Evolutionary conservation across 2,888 invertebrate species (phyloP), one percentile per base, ranked within the genome.

Genomic region (Acronicta alni): DNA sequence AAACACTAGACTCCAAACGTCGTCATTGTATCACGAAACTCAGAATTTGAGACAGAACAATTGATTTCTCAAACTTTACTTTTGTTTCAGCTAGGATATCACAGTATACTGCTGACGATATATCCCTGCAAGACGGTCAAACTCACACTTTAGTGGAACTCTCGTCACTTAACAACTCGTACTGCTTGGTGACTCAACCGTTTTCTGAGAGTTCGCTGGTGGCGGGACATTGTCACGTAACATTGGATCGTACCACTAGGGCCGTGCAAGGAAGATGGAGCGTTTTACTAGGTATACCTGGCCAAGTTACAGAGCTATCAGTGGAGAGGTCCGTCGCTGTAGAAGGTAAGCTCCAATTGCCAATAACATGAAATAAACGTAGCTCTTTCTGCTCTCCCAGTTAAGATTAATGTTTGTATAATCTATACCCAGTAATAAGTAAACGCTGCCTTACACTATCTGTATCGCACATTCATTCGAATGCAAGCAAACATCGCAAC

Each of bases 221-320:
- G 2, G 77, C 92, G 2, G 93, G 93, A 0, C 89, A 92, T 18
- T 95, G 95, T 51, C 77, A 62, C 8, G 85, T 94, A 16, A 88
- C 85, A 0, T 64, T 94, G 16, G 88, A 90, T 15, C 85, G 88
- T 8, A 84, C 90, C 0, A 90, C 90, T 0, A 85, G 93, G 65
- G 91, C 92, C 0, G 87, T 93, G 1, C 90, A 93, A 62, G 95
- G 95, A 4, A 84, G 84, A 47, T 95, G 95, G 95, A 84, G 85
- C 45, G 83, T 94, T 0, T 67, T 90, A 1, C 77, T 93, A 26
- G 95, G 94, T 0, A 52, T 95, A 12, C 90, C 91, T 2, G 95
- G 95, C 7, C 82, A 84, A 61, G 87, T 95, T 0, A 67, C 88
- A 0, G 95, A 95, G 73, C 56, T 92, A 41, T 80, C 83, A 15